These are phyloP conservation scores for Acronicta aceris DNA, from an alignment of 2,888 invertebrate species.

Conservation along the genomic window DNA sequence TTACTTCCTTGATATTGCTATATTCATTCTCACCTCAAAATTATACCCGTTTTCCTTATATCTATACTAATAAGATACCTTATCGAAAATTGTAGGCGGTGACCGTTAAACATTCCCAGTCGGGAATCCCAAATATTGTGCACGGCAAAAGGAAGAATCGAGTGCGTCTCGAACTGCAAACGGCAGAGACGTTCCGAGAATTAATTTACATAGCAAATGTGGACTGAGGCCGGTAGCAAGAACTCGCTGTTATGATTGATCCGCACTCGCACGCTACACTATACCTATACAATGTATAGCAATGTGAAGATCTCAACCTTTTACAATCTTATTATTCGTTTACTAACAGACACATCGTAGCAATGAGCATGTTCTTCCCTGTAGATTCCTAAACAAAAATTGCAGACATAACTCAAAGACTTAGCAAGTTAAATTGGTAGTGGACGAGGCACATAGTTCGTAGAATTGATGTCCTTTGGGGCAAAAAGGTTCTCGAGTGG, in stretches of 20 bases:
- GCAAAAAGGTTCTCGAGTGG: too few species aligned
- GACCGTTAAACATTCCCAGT: slow-evolving; percentile 49
- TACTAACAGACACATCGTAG: too few species aligned
- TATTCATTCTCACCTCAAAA: background rate
- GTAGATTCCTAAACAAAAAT: too few species aligned
- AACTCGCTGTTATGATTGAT: slow-evolving; percentile 56
- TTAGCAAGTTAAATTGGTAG: too few species aligned
- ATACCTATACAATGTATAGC: slow-evolving; percentile 22
- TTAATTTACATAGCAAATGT: slow-evolving; percentile 80
- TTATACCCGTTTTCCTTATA: slow-evolving; percentile 10
- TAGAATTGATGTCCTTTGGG: too few species aligned
- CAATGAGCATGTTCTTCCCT: too few species aligned
- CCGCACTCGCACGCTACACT: slow-evolving; percentile 12
- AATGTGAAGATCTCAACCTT: slow-evolving; percentile 11
- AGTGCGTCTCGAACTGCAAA: slow-evolving; percentile 56
- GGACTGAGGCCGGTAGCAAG: slow-evolving; percentile 44
- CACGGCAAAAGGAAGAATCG: slow-evolving; percentile 71
- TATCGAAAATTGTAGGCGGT: slow-evolving; percentile 22
- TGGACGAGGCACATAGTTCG: too few species aligned
- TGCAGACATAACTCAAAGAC: too few species aligned
- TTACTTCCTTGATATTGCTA: background rate
- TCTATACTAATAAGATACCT: slow-evolving; percentile 12
- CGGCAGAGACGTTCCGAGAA: slow-evolving; percentile 78
- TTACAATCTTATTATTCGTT: background rate
- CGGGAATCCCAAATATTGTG: slow-evolving; percentile 76